Conservation (phyloP, 2,888 invertebrate species). For the Napeogenes inachia region DNA sequence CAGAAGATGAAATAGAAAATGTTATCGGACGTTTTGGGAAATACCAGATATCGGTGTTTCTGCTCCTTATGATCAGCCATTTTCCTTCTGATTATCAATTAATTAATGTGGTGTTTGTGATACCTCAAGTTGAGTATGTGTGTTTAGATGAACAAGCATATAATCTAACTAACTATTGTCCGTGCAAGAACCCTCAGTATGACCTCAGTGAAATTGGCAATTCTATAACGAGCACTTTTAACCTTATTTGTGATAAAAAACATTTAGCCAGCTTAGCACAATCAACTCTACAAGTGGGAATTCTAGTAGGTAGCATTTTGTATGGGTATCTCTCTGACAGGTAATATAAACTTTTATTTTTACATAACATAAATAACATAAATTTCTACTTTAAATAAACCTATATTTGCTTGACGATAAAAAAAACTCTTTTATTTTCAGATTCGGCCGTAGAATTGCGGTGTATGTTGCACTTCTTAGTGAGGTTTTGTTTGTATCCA, state of each 20-base stretch:
- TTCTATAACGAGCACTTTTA: constrained; percentile 79
- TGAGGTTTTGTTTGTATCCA: constrained; percentile 73
- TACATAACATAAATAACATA: too few species aligned
- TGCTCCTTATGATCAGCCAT: constrained; percentile 70
- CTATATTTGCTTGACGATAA: too few species aligned
- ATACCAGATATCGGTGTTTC: constrained; percentile 73
- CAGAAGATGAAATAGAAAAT: constrained; percentile 54
- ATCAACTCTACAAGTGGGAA: constrained; percentile 75
- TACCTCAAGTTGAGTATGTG: constrained; percentile 71
- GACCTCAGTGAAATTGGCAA: constrained; percentile 71
- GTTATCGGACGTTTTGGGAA: constrained; percentile 75
- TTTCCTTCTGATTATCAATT: constrained; percentile 78
- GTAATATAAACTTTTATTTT: constrained; percentile 35
- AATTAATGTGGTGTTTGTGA: constrained; percentile 74
- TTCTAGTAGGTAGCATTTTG: constrained; percentile 73
- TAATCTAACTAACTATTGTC: constrained; percentile 61
- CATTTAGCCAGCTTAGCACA: constrained; percentile 76
- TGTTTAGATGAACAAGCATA: constrained; percentile 56
- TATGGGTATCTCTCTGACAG: constrained; percentile 75
- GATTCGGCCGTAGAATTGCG: constrained; percentile 81
- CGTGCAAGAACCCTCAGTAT: constrained; percentile 69
- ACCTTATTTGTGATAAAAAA: constrained; percentile 77
- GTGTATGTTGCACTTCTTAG: constrained; percentile 76
- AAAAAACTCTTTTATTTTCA: constrained; percentile 43
- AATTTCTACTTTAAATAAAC: not conserved